Conservation (phyloP, 2,888 invertebrate genomes). For the Platypus cylindrus region DNA sequence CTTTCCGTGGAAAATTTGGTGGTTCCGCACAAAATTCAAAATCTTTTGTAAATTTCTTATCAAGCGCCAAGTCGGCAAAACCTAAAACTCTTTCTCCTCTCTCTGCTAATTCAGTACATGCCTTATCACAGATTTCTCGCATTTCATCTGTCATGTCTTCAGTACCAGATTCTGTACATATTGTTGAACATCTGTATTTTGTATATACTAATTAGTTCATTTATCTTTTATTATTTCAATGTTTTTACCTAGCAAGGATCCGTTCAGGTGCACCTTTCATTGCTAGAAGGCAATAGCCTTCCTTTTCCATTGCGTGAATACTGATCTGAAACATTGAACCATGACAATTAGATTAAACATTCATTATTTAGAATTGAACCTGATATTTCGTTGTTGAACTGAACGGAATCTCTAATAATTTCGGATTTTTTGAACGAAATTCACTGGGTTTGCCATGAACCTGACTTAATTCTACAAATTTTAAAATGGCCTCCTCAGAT, state of each 20-base stretch:
- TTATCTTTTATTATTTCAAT: background rate
- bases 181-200: slow-evolving; percentile 43
- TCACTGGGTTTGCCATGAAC: slow-evolving; percentile 25
- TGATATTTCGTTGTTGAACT: slow-evolving; percentile 57
- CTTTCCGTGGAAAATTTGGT: slow-evolving; percentile 55
- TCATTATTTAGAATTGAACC: slow-evolving; percentile 27
- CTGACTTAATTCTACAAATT: slow-evolving; percentile 47
- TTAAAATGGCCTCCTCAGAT: slow-evolving; percentile 55
- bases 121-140: slow-evolving; percentile 47
- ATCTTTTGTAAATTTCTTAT: slow-evolving; percentile 39
- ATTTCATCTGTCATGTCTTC: slow-evolving; percentile 39
- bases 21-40: slow-evolving; percentile 48
- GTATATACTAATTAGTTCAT: no score
- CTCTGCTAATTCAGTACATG: slow-evolving; percentile 67
- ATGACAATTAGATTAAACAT: background rate
- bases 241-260: slow-evolving; percentile 41
- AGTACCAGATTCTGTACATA: slow-evolving; percentile 43
- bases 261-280: slow-evolving; percentile 69
- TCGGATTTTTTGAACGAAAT: slow-evolving; percentile 39
- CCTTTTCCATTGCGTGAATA: slow-evolving; percentile 48
- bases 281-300: slow-evolving; percentile 44
- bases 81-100: slow-evolving; percentile 74
- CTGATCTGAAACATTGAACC: slow-evolving; percentile 34
- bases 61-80: slow-evolving; percentile 60
- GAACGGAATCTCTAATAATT: slow-evolving; percentile 53